A percentile compares a stretch with the other conserved stretches of the same genome.
These are phyloP conservation scores for Panonychus citri DNA, from an alignment of 1,140 invertebrate genomes.

Conservation along the genomic window DNA sequence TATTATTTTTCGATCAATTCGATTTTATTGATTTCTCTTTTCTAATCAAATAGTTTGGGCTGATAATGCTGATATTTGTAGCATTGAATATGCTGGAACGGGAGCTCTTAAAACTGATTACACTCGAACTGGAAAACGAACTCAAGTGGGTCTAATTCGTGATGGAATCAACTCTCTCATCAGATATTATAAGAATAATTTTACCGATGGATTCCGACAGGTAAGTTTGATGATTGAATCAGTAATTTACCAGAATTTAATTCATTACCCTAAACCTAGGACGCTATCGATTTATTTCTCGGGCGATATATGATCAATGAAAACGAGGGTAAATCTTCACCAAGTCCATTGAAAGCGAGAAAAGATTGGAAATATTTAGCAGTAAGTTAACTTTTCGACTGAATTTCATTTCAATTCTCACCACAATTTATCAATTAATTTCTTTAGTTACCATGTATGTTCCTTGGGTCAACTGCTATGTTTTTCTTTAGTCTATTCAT, in stretches of 20 bases:
- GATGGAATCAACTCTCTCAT: conserved; percentile 77
- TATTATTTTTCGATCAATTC: conserved; percentile 4
- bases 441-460: conserved; percentile 48
- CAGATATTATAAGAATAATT: conserved; percentile 94
- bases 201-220: conserved; percentile 81
- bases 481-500: conserved; percentile 56
- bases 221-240: conserved; percentile 23
- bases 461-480: conserved; percentile 66
- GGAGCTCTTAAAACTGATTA: conserved; percentile 94
- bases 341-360: conserved; percentile 49
- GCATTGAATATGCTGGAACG: conserved; percentile 86
- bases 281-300: conserved; percentile 77
- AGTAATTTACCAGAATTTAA: not conserved
- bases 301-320: conserved; percentile 64
- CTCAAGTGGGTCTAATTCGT: conserved; percentile 49
- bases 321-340: conserved; percentile 42
- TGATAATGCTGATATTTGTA: conserved; percentile 86
- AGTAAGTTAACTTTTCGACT: conserved; percentile 19
- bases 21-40: too few relatives aligned
- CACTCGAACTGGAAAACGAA: conserved; percentile 87
- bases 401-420: not conserved
- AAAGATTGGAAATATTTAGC: conserved; percentile 62
- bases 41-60: conserved; percentile 62
- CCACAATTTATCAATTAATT: not conserved
- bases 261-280: conserved; percentile 31